Evolutionary conservation across 2,888 invertebrate species (phyloP).

Genomic region (Pyralis farinalis): DNA sequence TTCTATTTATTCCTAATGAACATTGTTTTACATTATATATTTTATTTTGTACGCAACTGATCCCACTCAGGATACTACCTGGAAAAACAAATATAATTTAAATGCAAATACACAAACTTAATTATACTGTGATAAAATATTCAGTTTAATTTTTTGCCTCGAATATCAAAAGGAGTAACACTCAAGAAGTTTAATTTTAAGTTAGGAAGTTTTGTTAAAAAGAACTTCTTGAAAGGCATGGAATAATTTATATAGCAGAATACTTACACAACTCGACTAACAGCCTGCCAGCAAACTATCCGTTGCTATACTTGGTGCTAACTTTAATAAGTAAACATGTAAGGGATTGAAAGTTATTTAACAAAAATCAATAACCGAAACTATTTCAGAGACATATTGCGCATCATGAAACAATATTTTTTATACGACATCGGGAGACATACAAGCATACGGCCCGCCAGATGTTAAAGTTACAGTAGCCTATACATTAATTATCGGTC

Average conservation of each 20-base stretch:
- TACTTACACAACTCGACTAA: constrained; percentile 6
- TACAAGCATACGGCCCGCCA: too few species aligned
- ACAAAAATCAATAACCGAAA: not conserved
- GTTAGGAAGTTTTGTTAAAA: constrained; percentile 13
- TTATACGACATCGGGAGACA: too few species aligned
- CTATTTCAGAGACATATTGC: too few species aligned
- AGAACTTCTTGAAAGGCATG: constrained; percentile 14
- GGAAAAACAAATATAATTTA: not conserved
- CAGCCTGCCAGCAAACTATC: not conserved
- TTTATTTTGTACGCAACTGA: constrained; percentile 11
- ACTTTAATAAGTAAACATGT: not conserved
- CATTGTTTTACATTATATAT: constrained; percentile 14
- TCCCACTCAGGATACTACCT: not conserved
- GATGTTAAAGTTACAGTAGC: too few species aligned
- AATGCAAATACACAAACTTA: constrained; percentile 1
- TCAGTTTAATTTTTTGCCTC: constrained; percentile 11
- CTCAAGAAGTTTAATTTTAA: constrained; percentile 13
- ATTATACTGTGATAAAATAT: constrained; percentile 11
- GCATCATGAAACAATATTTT: too few species aligned
- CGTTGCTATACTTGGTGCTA: not conserved
- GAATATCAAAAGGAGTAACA: constrained; percentile 8
- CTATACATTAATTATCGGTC: too few species aligned
- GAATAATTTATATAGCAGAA: constrained; percentile 15
- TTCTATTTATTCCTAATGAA: constrained; percentile 40
- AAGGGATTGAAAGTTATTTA: not conserved